These are phyloP conservation scores for Pluvialis apricaria DNA, from an alignment of 2,113 vertebrate species.

Conservation along the genomic window DNA sequence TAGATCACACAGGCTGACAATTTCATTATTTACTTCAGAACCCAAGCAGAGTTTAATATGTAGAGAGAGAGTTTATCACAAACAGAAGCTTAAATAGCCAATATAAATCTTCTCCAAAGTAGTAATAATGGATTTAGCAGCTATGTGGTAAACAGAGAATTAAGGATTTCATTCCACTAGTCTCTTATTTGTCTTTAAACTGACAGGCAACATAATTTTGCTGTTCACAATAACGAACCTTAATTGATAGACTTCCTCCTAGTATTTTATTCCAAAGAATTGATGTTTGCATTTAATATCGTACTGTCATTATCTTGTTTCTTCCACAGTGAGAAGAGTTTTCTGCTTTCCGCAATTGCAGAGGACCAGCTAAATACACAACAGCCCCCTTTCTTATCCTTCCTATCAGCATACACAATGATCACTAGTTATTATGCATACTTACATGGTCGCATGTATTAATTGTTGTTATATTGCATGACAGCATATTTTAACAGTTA, in stretches of 20 bases:
- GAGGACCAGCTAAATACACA: constrained; percentile 59
- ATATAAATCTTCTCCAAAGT: constrained; percentile 47
- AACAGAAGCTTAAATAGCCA: not conserved
- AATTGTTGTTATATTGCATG: constrained; percentile 59
- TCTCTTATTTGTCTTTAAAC: constrained; percentile 54
- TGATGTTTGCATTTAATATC: constrained; percentile 72
- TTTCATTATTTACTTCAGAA: constrained; percentile 38
- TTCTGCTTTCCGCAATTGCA: constrained; percentile 74
- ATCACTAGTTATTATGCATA: constrained; percentile 69
- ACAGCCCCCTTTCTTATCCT: not conserved
- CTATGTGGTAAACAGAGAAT: constrained; percentile 53
- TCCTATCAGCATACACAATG: constrained; percentile 20
- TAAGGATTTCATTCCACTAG: constrained; percentile 49
- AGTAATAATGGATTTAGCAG: constrained; percentile 16
- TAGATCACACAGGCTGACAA: not conserved
- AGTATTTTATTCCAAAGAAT: constrained; percentile 69
- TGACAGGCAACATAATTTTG: constrained; percentile 53
- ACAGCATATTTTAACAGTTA: constrained; percentile 67
- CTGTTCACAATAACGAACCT: constrained; percentile 49
- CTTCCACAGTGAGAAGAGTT: constrained; percentile 62
- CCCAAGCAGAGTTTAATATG: not conserved
- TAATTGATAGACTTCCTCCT: constrained; percentile 70
- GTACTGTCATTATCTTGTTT: constrained; percentile 75
- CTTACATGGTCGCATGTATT: constrained; percentile 70
- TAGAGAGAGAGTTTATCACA: not conserved